Base-by-base conservation (phyloP, 2,797 vertebrate genomes). In the Monodelphis domestica region DNA sequence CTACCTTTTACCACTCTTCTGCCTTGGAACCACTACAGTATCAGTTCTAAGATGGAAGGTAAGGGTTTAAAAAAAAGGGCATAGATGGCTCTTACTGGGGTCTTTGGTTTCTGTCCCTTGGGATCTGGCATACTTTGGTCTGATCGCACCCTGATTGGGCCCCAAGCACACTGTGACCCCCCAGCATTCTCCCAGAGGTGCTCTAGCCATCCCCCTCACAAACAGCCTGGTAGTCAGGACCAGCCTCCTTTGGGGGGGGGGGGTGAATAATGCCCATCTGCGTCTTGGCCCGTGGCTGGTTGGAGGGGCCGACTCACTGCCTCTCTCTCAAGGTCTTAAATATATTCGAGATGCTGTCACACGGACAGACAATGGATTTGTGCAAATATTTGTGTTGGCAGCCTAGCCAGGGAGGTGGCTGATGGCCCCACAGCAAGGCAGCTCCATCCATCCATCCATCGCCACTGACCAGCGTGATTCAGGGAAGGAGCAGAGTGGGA, bases 341-440 rank as follows among this genome's bases (percentile, higher is more conserved):
- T 91, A 95, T 45, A n/a, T 0, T 54, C 91, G 87, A 12, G 92
- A 29, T 7, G 0, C 87, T 92, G 89, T 54, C 96, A 94, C 7
- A 0, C 92, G 92, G 28, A 70, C 78, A 91, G n/a, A 59, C 0
- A 0, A 0, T 53, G 45, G 55, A n/a, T 93, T 96, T 92, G 55
- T 90, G 57, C 93, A 52, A 0, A 45, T 92, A 63, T 95, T 97
- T 95, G 89, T 95, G 96, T 94, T 94, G 91, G 30, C 93, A 93
- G 90, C 15, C 92, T 93, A 53, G 51, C 1, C 0, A 45, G n/a
- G 54, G 53, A 38, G 4, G 12, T 70, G 94, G 56, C 88, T 92
- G 54, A 54, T 95, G 33, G 55, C 90, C 53, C 87, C 87, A 53
- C 53, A 53, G 51, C 87, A 53, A 53, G 87, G 14, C 50, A n/a